Evolutionary conservation across 53 echinoderm and acorn worm species (phyloP), one percentile per base, ranked within the genome.

Genomic region (Echinometra lucunter): DNA sequence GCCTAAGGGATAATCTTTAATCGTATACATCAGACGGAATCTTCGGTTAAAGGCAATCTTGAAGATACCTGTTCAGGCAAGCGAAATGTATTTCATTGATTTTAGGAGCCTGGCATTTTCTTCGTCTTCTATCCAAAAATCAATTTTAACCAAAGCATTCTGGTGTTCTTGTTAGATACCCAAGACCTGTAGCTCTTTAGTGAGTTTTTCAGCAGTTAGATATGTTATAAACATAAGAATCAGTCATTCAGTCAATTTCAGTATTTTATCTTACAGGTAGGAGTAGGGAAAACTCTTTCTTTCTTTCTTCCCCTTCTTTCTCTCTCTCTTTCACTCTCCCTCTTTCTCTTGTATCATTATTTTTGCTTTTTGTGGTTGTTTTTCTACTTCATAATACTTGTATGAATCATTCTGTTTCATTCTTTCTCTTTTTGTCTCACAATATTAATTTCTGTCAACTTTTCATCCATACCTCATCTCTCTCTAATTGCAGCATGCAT

Each of bases 21-120:
- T 78, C 38, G 40, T 40, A 40, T 78, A 38, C 21, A 42, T 78
- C 42, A 42, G 21, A 78, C 78, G 21, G 38, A 38, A 78, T 78
- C 38, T 4, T 35, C 19, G 17, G 17, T 42, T 40, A 78, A 42
- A 78, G 19, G 78, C 78, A 78, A 23, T 78, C 78, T 78, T 13
- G n/a, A 72, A 35, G 35, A 72, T 35, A 78, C 8, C 38, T 40
- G 18, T 18, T 38, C 38, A 42, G 6, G 40, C 78, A 78, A 78
- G 38, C 42, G 42, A 78, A 78, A 78, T 78, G 40, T 40, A 78
- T 78, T 42, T 42, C 42, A 78, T 78, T 78, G 78, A 78, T 78
- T 78, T 78, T 40, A 42, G 78, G 78, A 78, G 78, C 38, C 78
- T 21, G 21, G 40, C 18, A 78, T 42, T 23, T 78, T 78, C 78